Evolutionary conservation across 2,797 vertebrate genomes (phyloP), one percentile per base, ranked within the genome.

Genomic region (Gymnopithys bicolor): DNA sequence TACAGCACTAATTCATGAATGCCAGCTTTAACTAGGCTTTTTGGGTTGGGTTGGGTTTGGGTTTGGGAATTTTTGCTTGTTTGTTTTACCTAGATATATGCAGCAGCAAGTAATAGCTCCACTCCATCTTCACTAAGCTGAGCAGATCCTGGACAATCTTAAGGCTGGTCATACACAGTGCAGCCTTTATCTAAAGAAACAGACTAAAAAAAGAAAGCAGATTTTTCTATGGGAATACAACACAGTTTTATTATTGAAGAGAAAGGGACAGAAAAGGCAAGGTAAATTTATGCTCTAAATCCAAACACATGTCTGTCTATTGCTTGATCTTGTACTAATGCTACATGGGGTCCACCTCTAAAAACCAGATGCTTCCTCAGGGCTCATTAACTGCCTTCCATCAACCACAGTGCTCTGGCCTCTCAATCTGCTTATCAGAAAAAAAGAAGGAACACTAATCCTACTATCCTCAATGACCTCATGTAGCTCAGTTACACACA

Each of bases 41-140:
- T 28, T 23, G 4, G 8, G 5, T 3, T 28, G 9, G 5, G 6
- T 23, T n/a, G 5, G 11, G 3, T n/a, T 67, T 13, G 13, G 7
- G 19, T 5, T 10, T 59, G 27, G 22, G 22, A 12, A 18, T 27
- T 43, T 12, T 28, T 56, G 4, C 4, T 53, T 25, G 11, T 22
- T 35, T 58, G 4, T 58, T 78, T 48, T 13, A 45, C 7, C 21
- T 41, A n/a, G 43, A 24, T 68, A 35, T 39, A 74, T 39, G n/a
- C 22, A 84, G 22, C 13, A 75, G 39, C 30, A 62, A 69, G 25
- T 21, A 78, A 10, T 25, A 62, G 5, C 13, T 56, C 5, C 19
- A 18, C 0, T 2, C 7, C 4, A 27, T 35, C 67, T 68, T 19
- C 53, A 30, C 27, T 46, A 24, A 41, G 32, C 24, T 67, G 11